These are phyloP conservation scores for Heterodera filipjevi DNA, from an alignment of 2,888 invertebrate genomes.

Conservation along the genomic window DNA sequence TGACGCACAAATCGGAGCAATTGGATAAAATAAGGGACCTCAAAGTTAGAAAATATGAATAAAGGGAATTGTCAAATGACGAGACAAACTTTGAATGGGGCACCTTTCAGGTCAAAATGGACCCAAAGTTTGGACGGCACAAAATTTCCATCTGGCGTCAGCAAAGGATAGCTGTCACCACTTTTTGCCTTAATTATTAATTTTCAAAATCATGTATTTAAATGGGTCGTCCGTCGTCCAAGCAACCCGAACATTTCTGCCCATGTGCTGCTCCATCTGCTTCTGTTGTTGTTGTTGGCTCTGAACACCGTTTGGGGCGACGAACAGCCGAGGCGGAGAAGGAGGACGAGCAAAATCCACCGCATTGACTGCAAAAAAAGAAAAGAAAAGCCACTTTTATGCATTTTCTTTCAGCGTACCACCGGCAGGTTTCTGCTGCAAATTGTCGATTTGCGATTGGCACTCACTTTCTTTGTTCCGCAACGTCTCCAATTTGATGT, in stretches of 20 bases:
- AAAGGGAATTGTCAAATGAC: background rate
- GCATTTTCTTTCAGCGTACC: background rate
- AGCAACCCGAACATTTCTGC: background rate
- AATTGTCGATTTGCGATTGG: slow-evolving; percentile 7
- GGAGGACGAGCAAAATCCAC: too few species aligned
- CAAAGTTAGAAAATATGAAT: slow-evolving; percentile 14
- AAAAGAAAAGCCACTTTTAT: background rate
- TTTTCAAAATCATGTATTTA: background rate
- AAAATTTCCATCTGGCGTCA: slow-evolving; percentile 52
- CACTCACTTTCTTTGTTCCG: slow-evolving; percentile 17
- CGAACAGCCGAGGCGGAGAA: too few species aligned
- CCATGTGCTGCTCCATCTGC: too few species aligned
- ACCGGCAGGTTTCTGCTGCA: background rate
- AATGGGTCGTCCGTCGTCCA: too few species aligned
- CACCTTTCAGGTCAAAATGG: slow-evolving; percentile 79
- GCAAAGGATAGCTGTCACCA: slow-evolving; percentile 48
- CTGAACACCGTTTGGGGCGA: too few species aligned
- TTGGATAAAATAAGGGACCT: slow-evolving; percentile 68
- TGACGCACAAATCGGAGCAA: slow-evolving; percentile 73
- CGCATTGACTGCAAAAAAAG: background rate
- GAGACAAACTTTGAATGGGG: slow-evolving; percentile 53
- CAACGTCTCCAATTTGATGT: slow-evolving; percentile 5
- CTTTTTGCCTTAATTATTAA: background rate
- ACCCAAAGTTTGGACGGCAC: slow-evolving; percentile 71
- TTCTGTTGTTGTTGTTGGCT: too few species aligned